Evolutionary conservation across 2,113 vertebrate genomes (phyloP).

Genomic region (Tricholaema leucomelas): DNA sequence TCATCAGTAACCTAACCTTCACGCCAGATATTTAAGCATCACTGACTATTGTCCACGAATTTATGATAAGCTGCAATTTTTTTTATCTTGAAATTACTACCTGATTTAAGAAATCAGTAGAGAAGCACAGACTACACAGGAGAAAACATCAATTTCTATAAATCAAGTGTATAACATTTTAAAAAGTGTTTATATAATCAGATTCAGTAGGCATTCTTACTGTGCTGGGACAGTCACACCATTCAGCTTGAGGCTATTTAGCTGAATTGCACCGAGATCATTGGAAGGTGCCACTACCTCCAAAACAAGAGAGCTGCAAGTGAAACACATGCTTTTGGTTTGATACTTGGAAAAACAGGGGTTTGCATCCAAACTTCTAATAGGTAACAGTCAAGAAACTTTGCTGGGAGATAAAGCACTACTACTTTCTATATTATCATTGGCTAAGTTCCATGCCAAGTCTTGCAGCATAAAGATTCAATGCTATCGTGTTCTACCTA

Average conservation of each 20-base stretch:
- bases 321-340: background rate
- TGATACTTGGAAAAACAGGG: background rate
- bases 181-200: background rate
- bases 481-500: background rate
- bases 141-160: background rate
- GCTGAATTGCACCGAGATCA: background rate
- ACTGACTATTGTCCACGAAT: background rate
- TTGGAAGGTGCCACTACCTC: background rate
- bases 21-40: background rate
- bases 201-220: background rate
- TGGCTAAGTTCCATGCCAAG: background rate
- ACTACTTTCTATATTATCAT: background rate
- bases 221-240: conserved; percentile 2
- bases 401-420: background rate
- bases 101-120: background rate
- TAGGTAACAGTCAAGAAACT: background rate
- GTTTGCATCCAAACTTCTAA: background rate
- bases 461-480: background rate
- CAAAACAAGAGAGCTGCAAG: background rate
- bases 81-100: background rate
- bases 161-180: background rate
- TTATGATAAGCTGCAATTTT: background rate
- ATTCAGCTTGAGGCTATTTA: conserved; percentile 21
- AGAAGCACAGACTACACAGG: background rate
- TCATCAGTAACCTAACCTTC: background rate